Percentiles rank a stretch among this genome's conserved stretches.
phyloP scores from a whole-genome alignment of 2,797 vertebrate species.

The Rhynchonycteris naso region DNA sequence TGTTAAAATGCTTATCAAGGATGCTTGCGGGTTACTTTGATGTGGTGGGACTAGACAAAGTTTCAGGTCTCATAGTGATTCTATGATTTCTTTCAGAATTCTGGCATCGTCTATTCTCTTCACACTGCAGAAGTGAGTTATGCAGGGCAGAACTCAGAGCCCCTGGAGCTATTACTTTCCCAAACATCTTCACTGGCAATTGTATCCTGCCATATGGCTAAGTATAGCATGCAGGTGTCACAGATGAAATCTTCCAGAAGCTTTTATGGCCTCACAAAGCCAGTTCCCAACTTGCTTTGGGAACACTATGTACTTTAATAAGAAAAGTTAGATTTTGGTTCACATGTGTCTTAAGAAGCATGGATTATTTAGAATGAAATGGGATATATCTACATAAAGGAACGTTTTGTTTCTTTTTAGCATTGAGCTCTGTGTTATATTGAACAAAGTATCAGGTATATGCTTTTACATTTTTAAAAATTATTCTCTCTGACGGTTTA shows the following conservation, averaged over 20 bases:
- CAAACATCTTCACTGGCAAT: neutral
- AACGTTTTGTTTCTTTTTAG: constrained; percentile 54
- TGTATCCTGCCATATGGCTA: neutral
- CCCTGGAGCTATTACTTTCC: neutral
- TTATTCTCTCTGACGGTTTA: neutral
- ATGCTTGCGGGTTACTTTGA: neutral
- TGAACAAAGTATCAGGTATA: neutral
- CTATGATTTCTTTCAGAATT: neutral
- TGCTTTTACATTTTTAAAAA: constrained; percentile 25
- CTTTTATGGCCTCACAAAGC: constrained; percentile 38
- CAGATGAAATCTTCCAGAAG: constrained; percentile 48
- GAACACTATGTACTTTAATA: neutral
- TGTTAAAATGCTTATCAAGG: constrained; percentile 27
- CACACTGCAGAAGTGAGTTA: neutral
- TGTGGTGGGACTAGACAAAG: neutral
- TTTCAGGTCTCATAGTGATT: neutral
- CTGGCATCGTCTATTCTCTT: neutral
- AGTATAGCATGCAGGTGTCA: constrained; percentile 50
- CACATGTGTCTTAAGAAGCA: neutral
- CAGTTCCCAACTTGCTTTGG: constrained; percentile 30
- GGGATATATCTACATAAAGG: neutral
- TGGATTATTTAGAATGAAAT: constrained; percentile 55
- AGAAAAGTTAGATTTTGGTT: constrained; percentile 55
- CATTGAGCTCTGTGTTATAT: neutral
- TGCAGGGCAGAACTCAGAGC: neutral